These are phyloP conservation scores for Hypanus sabinus DNA, from an alignment of 2,113 vertebrate species.

Conservation along the genomic window DNA sequence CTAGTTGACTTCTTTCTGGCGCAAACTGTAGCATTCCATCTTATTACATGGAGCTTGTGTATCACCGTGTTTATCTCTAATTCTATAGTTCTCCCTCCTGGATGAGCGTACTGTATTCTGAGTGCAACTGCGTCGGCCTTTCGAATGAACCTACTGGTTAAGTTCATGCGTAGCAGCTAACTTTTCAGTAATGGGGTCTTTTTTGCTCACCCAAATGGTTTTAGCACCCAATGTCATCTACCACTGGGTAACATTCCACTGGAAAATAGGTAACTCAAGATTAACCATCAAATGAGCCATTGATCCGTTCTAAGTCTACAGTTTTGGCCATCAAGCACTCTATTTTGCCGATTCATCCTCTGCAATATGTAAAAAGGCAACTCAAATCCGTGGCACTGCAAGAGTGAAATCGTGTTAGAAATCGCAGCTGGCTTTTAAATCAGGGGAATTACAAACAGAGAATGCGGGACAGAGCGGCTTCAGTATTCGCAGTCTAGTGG, in stretches of 20 bases:
- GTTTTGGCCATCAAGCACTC: not conserved
- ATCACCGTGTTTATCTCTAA: not conserved
- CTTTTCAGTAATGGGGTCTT: not conserved
- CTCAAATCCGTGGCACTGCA: not conserved
- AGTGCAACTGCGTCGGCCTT: too few species aligned
- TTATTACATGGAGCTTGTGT: not conserved
- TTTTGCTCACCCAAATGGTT: not conserved
- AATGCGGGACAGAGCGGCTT: too few species aligned
- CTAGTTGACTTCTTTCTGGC: not conserved
- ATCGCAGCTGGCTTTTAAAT: not conserved
- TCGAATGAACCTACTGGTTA: not conserved
- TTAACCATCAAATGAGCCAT: not conserved
- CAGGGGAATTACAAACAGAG: not conserved
- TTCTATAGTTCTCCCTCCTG: not conserved
- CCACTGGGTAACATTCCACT: not conserved
- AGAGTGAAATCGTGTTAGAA: not conserved
- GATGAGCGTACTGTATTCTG: too few species aligned
- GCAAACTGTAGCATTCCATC: not conserved
- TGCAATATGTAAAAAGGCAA: not conserved
- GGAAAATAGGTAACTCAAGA: not conserved
- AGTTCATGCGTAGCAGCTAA: not conserved
- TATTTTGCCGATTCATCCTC: not conserved
- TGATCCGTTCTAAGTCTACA: not conserved
- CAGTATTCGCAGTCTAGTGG: not conserved
- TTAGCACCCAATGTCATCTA: not conserved